These are phyloP conservation scores for Syrista parreyssii DNA, from an alignment of 2,888 invertebrate genomes.

Conservation along the genomic window DNA sequence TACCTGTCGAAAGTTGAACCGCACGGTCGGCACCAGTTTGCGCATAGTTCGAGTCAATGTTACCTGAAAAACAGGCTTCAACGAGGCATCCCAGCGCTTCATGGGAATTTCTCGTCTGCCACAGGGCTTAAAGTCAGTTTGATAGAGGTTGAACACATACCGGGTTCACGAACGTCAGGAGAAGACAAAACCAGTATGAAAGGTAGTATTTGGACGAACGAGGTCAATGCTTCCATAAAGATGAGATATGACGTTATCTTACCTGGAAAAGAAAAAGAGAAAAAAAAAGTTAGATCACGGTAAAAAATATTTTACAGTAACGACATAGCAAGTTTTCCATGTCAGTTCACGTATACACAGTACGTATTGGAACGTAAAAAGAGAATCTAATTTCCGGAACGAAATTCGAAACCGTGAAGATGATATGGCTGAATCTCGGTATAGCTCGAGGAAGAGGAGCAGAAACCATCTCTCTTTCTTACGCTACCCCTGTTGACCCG, in stretches of 20 bases:
- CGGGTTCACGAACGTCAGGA: neutral
- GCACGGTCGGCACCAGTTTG: neutral
- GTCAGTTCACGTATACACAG: neutral
- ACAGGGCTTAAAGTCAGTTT: neutral
- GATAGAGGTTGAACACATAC: neutral
- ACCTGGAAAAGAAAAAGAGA: neutral
- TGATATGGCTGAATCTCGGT: neutral
- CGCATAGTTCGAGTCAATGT: neutral
- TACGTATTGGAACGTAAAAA: neutral
- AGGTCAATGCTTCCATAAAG: neutral
- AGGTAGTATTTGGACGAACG: neutral
- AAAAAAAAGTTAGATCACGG: neutral
- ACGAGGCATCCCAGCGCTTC: neutral
- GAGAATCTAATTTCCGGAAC: neutral
- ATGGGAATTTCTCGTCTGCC: neutral
- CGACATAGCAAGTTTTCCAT: neutral
- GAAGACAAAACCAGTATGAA: neutral
- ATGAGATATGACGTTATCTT: neutral
- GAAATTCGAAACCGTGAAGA: neutral
- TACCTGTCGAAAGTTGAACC: neutral
- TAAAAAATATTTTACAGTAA: neutral
- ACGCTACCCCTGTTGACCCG: conserved; percentile 2
- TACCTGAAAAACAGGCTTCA: neutral
- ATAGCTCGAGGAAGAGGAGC: neutral
- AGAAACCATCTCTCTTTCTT: neutral